Base-by-base conservation (phyloP, 2,797 vertebrate genomes). In the Melanogrammus aeglefinus region DNA sequence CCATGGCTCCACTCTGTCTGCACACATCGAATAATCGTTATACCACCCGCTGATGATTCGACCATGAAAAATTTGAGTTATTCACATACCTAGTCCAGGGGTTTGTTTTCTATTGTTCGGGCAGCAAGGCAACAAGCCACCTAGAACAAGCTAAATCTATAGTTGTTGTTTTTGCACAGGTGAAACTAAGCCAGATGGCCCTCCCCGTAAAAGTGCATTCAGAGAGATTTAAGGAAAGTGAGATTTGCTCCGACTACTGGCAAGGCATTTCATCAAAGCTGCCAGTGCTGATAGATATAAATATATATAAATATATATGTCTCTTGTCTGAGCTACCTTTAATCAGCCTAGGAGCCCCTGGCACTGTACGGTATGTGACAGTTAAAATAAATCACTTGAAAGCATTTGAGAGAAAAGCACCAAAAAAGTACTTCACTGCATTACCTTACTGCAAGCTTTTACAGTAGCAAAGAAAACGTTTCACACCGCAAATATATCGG, bases 251-350 rank as follows among this genome's bases (percentile, higher is more conserved):
- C 2, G 63, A 69, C 63, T 24, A 69, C 63, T 69, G 63, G 63
- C 63, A 79, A 82, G 87, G 76, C 75, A 27, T 44, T 47, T 78
- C 39, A 73, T 71, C 69, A 75, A 79, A 76, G 66, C 18, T 9
- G 35, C 21, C 63, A 27, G 63, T 27, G 24, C 63, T 69, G 63
- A 69, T 9, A 63, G 3, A 63, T 63, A 63, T 24, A 63, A 1
- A 63, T 24, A 63, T 51, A 51, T 21, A 51, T 51, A 18, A 21
- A n/a, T 47, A 63, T 63, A 63, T 63, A 18, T 69, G 63, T 27
- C 63, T 69, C 63, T 69, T 69, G 63, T 69, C 24, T 2, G 63
- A 27, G 24, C n/a, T 69, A 69, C 63, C 63, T 69, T 69, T 69
- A 69, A 27, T 69, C 24, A 69, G 63, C 12, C 63, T 13, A 24